Base-by-base conservation (phyloP, 2,797 vertebrate species). In the Mormyrus proboscirostris region DNA sequence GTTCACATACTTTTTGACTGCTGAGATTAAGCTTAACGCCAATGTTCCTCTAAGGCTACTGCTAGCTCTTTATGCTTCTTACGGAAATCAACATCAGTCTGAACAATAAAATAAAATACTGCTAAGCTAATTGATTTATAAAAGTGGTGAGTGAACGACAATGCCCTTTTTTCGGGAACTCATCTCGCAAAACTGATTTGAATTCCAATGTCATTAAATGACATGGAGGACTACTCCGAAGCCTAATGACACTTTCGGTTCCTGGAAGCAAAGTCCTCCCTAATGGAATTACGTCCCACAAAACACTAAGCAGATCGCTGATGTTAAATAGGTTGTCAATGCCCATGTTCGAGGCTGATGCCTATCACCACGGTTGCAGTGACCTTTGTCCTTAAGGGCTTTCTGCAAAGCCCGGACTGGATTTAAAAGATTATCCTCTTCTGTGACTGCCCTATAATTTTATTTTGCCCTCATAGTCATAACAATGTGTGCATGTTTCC, bases 371-470 rank as follows among this genome's bases (percentile, higher is more conserved):
- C 94, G 93, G 90, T 90, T 92, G 90, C 38, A 91, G 90, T 93
- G 94, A 94, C 95, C 95, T 95, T 92, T 95, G 93, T 93, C 92
- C 92, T 93, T 94, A 95, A 95, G 95, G 95, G 94, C 92, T 92
- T 96, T 95, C 95, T 93, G 92, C 90, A 96, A 96, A 96, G 95
- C 95, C 94, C 93, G 91, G 93, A 94, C 92, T 93, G 94, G 95
- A 94, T 96, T 95, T 94, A 93, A 91, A 90, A 94, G 96, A 95
- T 96, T 95, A 96, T 95, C 94, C 93, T 93, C 95, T 95, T 95
- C 94, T 92, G 92, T 94, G 92, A 90, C 90, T 92, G 90, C 91
- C 82, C 91, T 93, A 92, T 94, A 95, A 95, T 94, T 93, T 94
- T 93, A 95, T 95, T 96, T 95, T 96, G 94, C 93, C 88, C 90